Conservation (phyloP, 2,113 vertebrate genomes). For the Sylvilagus bachmani region DNA sequence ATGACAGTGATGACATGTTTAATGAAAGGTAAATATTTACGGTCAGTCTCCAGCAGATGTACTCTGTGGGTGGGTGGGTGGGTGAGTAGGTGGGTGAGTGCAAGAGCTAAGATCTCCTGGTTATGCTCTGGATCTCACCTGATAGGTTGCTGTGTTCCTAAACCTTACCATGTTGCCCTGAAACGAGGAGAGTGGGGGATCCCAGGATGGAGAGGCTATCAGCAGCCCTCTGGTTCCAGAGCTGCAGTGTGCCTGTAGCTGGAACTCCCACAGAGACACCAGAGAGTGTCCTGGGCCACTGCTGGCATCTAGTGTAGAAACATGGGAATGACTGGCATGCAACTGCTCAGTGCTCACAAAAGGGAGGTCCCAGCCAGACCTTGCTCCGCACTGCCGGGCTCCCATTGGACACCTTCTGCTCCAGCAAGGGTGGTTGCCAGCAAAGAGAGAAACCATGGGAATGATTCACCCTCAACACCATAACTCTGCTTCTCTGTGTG, state of each 20-base stretch:
- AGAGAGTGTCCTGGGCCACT: not conserved
- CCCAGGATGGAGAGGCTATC: not conserved
- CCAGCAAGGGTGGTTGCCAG: not conserved
- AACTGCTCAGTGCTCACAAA: not conserved
- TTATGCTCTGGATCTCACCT: not conserved
- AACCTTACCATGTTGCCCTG: not conserved
- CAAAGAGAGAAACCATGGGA: not conserved
- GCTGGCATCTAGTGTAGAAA: slow-evolving; percentile 64
- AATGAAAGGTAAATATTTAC: slow-evolving; percentile 73
- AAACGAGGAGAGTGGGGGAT: not conserved
- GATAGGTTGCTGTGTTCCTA: not conserved
- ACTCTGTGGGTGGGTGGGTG: not conserved
- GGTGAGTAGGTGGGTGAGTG: not conserved
- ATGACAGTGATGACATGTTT: slow-evolving; percentile 60
- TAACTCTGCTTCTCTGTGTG: not conserved
- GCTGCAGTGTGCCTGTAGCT: not conserved
- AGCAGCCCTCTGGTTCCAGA: not conserved
- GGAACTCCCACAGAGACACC: not conserved
- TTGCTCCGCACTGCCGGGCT: not conserved
- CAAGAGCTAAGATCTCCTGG: not conserved
- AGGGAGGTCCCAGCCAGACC: not conserved
- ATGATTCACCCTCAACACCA: too few species aligned
- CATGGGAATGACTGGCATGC: not conserved
- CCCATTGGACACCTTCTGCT: not conserved
- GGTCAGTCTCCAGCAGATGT: slow-evolving; percentile 63